phyloP scores from a whole-genome alignment of 2,888 invertebrate genomes.

The Drosophila algonquin region DNA sequence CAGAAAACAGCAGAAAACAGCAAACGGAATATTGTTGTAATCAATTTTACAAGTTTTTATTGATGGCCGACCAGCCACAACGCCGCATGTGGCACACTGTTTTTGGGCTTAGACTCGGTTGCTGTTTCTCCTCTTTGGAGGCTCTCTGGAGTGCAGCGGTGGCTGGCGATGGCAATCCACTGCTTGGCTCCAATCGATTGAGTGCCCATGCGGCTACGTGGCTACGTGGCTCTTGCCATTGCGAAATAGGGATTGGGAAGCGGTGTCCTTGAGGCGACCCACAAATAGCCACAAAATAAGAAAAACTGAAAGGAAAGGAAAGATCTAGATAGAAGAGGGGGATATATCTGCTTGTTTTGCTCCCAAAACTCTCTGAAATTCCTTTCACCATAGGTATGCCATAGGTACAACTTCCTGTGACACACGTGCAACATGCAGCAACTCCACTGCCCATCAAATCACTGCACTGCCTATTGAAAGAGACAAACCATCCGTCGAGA shows the following conservation, averaged over 20 bases:
- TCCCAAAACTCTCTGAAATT: neutral
- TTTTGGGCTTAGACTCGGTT: conserved; percentile 33
- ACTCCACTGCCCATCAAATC: neutral
- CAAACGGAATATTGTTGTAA: conserved; percentile 63
- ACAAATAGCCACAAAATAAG: conserved; percentile 23
- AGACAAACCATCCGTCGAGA: conserved; percentile 34
- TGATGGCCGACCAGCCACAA: conserved; percentile 34
- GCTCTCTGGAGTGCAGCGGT: neutral
- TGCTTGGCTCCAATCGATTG: neutral
- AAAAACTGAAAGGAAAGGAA: neutral
- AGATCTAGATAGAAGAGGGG: neutral
- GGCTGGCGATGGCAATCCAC: neutral
- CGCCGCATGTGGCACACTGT: conserved; percentile 66
- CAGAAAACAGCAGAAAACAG: neutral
- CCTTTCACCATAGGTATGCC: neutral
- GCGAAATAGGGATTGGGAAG: neutral
- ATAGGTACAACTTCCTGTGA: neutral
- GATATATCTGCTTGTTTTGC: neutral
- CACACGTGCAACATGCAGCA: neutral
- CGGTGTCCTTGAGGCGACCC: conserved; percentile 61
- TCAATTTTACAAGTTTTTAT: conserved; percentile 76
- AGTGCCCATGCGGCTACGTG: neutral
- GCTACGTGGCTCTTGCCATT: neutral
- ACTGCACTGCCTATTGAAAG: conserved; percentile 1
- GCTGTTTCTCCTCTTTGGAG: neutral